phyloP scores from a whole-genome alignment of 2,113 vertebrate species.

The Cephalopterus ornatus region DNA sequence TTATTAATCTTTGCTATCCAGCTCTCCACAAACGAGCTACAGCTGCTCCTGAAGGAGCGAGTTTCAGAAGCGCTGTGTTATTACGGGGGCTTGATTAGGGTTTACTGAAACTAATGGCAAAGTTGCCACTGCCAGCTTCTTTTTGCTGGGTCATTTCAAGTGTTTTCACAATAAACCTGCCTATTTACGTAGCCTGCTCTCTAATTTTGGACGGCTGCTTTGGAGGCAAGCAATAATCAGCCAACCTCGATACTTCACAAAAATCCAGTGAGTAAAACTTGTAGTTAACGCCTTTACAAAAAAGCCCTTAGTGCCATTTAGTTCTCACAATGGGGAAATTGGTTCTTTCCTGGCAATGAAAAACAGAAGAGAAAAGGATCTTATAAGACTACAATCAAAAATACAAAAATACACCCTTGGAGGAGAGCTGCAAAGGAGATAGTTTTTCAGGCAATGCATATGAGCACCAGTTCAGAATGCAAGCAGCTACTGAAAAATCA shows the following conservation, averaged over 20 bases:
- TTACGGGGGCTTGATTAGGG: background rate
- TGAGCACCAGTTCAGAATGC: background rate
- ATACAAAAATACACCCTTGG: slow-evolving; percentile 10
- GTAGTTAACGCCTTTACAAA: slow-evolving; percentile 16
- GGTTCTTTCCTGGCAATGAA: background rate
- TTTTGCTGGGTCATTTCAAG: slow-evolving; percentile 16
- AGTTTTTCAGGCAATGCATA: slow-evolving; percentile 10
- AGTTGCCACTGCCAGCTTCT: background rate
- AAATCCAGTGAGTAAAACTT: background rate
- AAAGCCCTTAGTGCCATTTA: background rate
- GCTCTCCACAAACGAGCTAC: background rate
- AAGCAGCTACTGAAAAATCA: slow-evolving; percentile 46
- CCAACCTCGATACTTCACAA: slow-evolving; percentile 3
- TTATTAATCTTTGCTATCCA: background rate
- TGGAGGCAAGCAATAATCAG: slow-evolving; percentile 18
- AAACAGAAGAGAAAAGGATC: background rate
- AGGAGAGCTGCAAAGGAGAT: background rate
- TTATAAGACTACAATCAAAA: slow-evolving; percentile 37
- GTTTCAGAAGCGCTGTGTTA: background rate
- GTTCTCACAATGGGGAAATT: background rate
- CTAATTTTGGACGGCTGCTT: background rate
- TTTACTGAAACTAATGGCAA: background rate
- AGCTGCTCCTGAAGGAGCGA: background rate
- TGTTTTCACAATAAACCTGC: background rate
- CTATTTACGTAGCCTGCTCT: background rate